These are phyloP conservation scores for Mormyrus lacerda DNA, from an alignment of 2,113 vertebrate species.

Conservation along the genomic window DNA sequence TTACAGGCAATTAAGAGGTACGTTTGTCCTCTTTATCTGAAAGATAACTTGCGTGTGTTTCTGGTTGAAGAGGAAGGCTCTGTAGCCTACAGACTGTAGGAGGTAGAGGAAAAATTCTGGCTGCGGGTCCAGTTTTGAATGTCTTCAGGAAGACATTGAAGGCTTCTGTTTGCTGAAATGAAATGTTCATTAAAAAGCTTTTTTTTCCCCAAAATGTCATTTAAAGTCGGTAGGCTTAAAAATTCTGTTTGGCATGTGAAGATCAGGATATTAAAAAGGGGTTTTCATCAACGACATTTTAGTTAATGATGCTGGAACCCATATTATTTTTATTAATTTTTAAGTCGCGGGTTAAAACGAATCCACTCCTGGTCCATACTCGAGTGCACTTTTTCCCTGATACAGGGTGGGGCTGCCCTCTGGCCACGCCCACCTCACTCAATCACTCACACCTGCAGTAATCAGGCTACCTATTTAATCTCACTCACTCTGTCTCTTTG, in stretches of 20 bases:
- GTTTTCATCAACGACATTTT: background rate
- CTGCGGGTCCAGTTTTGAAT: background rate
- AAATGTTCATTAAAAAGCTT: background rate
- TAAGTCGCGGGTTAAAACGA: background rate
- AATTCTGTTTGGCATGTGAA: background rate
- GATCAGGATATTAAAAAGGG: background rate
- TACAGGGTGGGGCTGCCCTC: background rate
- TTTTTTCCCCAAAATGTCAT: background rate
- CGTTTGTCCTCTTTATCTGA: background rate
- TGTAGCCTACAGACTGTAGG: too few species aligned
- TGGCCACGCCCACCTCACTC: background rate
- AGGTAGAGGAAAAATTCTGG: background rate
- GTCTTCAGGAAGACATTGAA: background rate
- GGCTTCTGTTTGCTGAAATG: background rate
- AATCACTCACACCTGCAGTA: background rate
- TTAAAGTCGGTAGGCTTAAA: background rate
- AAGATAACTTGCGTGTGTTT: background rate
- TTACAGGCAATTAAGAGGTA: slow-evolving; percentile 19
- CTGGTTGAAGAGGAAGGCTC: background rate
- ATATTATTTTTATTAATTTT: background rate
- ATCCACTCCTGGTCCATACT: background rate
- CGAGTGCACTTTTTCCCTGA: background rate
- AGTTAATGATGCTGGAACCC: background rate
- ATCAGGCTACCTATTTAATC: background rate
- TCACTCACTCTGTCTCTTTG: background rate